phyloP scores from a whole-genome alignment of 2,888 invertebrate species.

The Morpho achilles region DNA sequence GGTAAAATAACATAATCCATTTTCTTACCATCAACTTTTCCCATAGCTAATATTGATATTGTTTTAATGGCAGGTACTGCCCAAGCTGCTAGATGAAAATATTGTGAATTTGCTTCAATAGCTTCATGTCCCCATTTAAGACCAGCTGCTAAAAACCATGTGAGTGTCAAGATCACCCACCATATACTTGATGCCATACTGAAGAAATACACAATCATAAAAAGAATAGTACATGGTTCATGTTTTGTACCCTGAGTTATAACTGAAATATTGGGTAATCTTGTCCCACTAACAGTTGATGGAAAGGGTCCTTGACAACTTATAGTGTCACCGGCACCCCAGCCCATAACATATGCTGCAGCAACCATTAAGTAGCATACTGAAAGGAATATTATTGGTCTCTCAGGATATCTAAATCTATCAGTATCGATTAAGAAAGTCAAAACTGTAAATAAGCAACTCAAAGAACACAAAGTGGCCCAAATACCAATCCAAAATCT shows the following conservation, averaged over 20 bases:
- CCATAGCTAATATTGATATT: slow-evolving; percentile 95
- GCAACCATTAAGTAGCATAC: slow-evolving; percentile 98
- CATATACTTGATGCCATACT: slow-evolving; percentile 98
- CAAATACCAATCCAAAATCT: slow-evolving; percentile 96
- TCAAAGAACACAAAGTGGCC: slow-evolving; percentile 93
- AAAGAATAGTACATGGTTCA: slow-evolving; percentile 93
- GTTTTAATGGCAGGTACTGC: slow-evolving; percentile 97
- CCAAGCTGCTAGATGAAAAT: slow-evolving; percentile 99
- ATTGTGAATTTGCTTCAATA: slow-evolving; percentile 97
- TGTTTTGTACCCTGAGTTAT: slow-evolving; percentile 93
- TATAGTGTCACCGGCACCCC: slow-evolving; percentile 89
- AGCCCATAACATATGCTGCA: slow-evolving; percentile 92
- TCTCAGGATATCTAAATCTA: slow-evolving; percentile 97
- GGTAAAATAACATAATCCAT: not conserved
- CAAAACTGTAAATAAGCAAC: slow-evolving; percentile 94
- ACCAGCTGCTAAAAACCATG: slow-evolving; percentile 98
- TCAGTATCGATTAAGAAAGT: slow-evolving; percentile 97
- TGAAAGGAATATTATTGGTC: slow-evolving; percentile 97
- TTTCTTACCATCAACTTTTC: slow-evolving; percentile 93
- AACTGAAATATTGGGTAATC: slow-evolving; percentile 87
- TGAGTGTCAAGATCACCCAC: slow-evolving; percentile 98
- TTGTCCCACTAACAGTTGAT: slow-evolving; percentile 83
- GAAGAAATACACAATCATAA: slow-evolving; percentile 97
- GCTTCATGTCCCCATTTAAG: slow-evolving; percentile 99
- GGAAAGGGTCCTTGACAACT: slow-evolving; percentile 91